Conservation (phyloP, 2,888 invertebrate genomes). For the Nomada goodeniana region DNA sequence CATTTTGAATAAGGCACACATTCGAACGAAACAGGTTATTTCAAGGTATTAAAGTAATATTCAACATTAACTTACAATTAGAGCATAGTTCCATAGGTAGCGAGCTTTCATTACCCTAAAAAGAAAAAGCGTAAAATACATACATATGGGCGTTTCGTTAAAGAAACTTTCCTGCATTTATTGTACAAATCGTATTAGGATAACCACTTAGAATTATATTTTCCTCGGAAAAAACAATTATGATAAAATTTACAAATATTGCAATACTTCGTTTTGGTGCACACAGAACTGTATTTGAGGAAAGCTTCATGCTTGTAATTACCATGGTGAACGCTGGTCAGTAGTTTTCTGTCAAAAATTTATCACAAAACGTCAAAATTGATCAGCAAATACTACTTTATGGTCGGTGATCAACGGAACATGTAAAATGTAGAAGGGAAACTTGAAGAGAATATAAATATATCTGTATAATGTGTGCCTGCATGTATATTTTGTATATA, state of each 20-base stretch:
- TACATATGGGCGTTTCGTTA: not conserved
- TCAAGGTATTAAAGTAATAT: conserved; percentile 26
- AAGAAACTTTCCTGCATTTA: not conserved
- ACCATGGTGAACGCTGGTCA: conserved; percentile 54
- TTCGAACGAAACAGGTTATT: conserved; percentile 46
- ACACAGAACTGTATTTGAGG: not conserved
- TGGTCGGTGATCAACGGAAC: conserved; percentile 29
- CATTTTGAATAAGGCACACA: not conserved
- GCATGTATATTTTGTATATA: too few species aligned
- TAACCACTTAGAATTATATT: conserved; percentile 31
- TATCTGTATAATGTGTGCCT: not conserved
- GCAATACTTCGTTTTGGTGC: not conserved
- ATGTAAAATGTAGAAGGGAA: conserved; percentile 31
- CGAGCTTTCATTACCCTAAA: conserved; percentile 97
- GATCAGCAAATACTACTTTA: conserved; percentile 58
- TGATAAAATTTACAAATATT: not conserved
- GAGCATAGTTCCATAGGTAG: conserved; percentile 99
- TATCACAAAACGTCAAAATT: conserved; percentile 50
- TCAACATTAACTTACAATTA: conserved; percentile 85
- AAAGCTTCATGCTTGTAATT: conserved; percentile 34
- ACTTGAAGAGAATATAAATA: conserved; percentile 1
- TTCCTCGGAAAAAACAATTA: conserved; percentile 19
- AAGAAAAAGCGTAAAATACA: conserved; percentile 12
- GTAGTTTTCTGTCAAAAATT: conserved; percentile 41
- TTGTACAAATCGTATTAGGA: conserved; percentile 6